Base-by-base conservation (phyloP, 2,797 vertebrate species). In the Rousettus madagascariensis region DNA sequence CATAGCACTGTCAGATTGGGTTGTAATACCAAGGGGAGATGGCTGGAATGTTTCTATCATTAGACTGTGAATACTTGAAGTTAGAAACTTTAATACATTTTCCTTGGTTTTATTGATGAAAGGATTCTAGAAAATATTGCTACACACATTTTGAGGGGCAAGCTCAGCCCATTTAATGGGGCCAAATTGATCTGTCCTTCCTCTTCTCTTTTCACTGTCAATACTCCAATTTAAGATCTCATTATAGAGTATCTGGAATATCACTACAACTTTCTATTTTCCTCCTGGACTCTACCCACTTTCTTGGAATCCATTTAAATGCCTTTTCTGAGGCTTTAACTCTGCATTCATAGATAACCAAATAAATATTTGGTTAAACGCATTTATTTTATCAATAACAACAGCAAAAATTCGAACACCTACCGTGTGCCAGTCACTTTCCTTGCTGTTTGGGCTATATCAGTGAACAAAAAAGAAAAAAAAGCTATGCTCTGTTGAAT, bases 101-200 rank as follows among this genome's bases (percentile, higher is more conserved):
- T 80, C 38, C 38, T 30, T 77, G 43, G 51, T 74, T 55, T 93
- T 80, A 49, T 89, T 96, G 63, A 86, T 83, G 55, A 85, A 75
- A 22, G 36, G 66, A 88, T 77, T 87, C 20, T 92, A 77, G 24
- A 90, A 26, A 75, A 43, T 68, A 28, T 61, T 74, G 11, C 30
- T 78, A 46, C 5, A 43, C 6, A 43, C 2, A 51, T 43, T 49
- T 24, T 3, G 30, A 38, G 74, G 17, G 16, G 9, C 15, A 49
- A 79, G 20, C 12, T 61, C 55, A 77, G 66, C 15, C 28, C 26
- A 53, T 69, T 65, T 65, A 72, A 43, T 72, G 46, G 30, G 61
- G 33, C 11, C 51, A 49, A 41, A 65, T 22, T 41, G 8, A 66
- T 66, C 13, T 53, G 8, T 28, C 13, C 13, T 90, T 20, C 43